Percentiles rank a stretch among this genome's conserved stretches.
These are phyloP conservation scores for Drosophila subsilvestris DNA, from an alignment of 2,888 invertebrate genomes.

Conservation along the genomic window DNA sequence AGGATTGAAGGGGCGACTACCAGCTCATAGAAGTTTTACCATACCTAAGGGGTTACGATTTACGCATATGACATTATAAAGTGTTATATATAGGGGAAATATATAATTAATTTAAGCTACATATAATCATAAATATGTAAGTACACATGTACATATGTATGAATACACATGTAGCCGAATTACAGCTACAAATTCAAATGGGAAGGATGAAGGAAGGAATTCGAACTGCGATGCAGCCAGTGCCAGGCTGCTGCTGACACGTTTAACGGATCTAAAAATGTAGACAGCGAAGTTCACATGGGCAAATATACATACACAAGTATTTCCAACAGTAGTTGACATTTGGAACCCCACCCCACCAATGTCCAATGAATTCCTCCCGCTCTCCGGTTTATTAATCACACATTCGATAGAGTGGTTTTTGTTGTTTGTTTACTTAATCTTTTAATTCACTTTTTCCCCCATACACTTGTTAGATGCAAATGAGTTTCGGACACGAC, in stretches of 20 bases:
- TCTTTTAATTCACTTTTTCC: constrained; percentile 63
- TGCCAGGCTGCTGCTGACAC: too few species aligned
- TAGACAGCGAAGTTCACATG: background rate
- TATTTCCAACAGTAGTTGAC: constrained; percentile 62
- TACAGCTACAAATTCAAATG: too few species aligned
- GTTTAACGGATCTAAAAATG: background rate
- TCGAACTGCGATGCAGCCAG: too few species aligned
- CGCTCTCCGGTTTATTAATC: constrained; percentile 36
- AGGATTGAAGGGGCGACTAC: background rate
- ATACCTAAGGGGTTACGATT: background rate
- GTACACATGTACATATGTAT: too few species aligned
- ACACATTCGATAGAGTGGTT: constrained; percentile 26
- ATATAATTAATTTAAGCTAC: too few species aligned
- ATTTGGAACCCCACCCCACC: constrained; percentile 47
- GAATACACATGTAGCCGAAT: too few species aligned
- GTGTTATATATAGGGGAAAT: background rate
- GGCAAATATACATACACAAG: background rate
- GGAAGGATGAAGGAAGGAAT: too few species aligned
- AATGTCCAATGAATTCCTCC: constrained; percentile 13
- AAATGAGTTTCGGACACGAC: constrained; percentile 56
- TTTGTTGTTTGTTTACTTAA: constrained; percentile 27
- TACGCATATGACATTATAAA: background rate
- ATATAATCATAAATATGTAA: too few species aligned
- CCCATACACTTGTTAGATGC: constrained; percentile 75
- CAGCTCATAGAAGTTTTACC: constrained; percentile 8